Conservation (phyloP, 2,797 vertebrate species). For the Enteromius trimaculatus region DNA sequence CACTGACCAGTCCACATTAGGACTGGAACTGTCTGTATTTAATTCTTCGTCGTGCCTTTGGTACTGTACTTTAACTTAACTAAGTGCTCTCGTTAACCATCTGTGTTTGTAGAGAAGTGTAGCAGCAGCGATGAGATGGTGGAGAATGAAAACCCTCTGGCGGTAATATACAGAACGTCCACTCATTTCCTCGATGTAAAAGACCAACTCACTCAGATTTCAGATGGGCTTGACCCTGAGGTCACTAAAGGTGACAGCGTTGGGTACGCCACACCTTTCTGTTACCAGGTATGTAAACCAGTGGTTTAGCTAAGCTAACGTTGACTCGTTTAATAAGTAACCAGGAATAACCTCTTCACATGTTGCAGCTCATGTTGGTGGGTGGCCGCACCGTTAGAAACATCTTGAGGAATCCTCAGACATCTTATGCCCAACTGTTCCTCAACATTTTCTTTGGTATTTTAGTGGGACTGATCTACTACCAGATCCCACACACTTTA, state of each 20-base stretch:
- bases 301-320: not conserved
- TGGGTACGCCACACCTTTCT: conserved; percentile 74
- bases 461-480: conserved; percentile 83
- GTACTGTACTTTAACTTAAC: too few relatives aligned
- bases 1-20: not conserved
- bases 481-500: conserved; percentile 75
- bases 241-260: conserved; percentile 26
- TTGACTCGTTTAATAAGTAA: not conserved
- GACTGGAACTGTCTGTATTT: not conserved
- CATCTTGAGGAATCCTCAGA: conserved; percentile 80
- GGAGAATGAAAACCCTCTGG: conserved; percentile 60
- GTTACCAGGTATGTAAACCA: conserved; percentile 72
- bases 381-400: conserved; percentile 74
- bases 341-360: not conserved
- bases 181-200: conserved; percentile 52
- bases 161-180: conserved; percentile 69
- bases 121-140: not conserved
- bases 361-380: conserved; percentile 73
- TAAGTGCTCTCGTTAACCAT: not conserved
- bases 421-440: conserved; percentile 78
- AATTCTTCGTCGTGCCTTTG: not conserved
- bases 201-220: conserved; percentile 46
- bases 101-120: conserved; percentile 46
- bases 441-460: conserved; percentile 78
- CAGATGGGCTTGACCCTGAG: conserved; percentile 68